Evolutionary conservation across 2,888 invertebrate species (phyloP).

Genomic region (Drosophila tripunctata): DNA sequence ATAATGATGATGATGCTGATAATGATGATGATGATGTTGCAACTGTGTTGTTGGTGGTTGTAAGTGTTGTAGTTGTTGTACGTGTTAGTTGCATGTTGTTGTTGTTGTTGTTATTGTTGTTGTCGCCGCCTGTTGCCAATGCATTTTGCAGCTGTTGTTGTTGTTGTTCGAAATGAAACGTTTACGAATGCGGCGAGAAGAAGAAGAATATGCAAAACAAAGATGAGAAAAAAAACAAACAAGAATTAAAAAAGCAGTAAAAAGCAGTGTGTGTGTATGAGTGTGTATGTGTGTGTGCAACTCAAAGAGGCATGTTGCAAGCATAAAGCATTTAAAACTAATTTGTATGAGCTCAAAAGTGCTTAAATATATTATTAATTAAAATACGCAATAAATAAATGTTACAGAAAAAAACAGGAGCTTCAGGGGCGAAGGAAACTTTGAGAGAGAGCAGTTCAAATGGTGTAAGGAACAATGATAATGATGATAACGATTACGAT

Average conservation of each 20-base stretch:
- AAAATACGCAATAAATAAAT: constrained; percentile 11
- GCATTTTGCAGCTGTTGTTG: constrained; percentile 42
- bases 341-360: constrained; percentile 25
- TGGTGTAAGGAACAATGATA: constrained; percentile 18
- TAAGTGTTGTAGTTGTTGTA: neutral
- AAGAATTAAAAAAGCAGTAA: constrained; percentile 25
- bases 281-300: constrained; percentile 1
- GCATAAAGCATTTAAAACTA: constrained; percentile 51
- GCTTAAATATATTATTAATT: neutral
- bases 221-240: constrained; percentile 52
- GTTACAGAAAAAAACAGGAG: constrained; percentile 20
- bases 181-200: constrained; percentile 58
- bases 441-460: constrained; percentile 35
- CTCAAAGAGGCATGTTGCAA: constrained; percentile 37
- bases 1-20: neutral
- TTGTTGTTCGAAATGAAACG: constrained; percentile 47
- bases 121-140: constrained; percentile 47
- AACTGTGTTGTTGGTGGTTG: constrained; percentile 5
- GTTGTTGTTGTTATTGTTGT: constrained; percentile 1
- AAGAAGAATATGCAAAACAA: constrained; percentile 61
- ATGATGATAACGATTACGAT: constrained; percentile 17
- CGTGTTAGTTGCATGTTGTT: constrained; percentile 35
- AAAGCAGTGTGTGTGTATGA: constrained; percentile 22
- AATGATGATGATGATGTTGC: constrained; percentile 21
- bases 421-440: constrained; percentile 43